Percentiles rank a stretch among this genome's conserved stretches.
Evolutionary conservation across 2,797 vertebrate species (phyloP).

Genomic region (Hippopotamyrus pictus): DNA sequence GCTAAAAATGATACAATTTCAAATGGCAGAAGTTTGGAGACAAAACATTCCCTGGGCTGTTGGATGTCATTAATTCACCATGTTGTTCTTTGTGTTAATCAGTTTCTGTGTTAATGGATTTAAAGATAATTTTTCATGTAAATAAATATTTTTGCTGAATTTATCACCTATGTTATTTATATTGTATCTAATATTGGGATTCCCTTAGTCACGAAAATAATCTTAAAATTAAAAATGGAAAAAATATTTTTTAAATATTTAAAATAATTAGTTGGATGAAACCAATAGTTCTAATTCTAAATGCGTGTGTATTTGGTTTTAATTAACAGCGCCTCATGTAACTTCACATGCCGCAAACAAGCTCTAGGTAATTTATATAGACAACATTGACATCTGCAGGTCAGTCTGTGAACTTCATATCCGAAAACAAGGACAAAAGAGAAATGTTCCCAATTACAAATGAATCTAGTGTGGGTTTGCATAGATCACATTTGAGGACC

Average conservation of each 20-base stretch:
- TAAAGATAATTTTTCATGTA: background rate
- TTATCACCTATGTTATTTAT: background rate
- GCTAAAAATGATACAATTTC: background rate
- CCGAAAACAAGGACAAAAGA: background rate
- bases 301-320: background rate
- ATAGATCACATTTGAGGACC: too few relatives aligned
- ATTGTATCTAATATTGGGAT: background rate
- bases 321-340: background rate
- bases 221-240: background rate
- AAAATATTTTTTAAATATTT: background rate
- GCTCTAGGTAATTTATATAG: background rate
- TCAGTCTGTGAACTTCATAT: slow-evolving; percentile 11
- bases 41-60: background rate
- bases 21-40: background rate
- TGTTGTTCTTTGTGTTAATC: background rate
- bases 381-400: slow-evolving; percentile 39
- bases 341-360: background rate
- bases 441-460: background rate
- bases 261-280: background rate
- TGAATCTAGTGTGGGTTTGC: background rate
- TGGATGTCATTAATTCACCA: background rate
- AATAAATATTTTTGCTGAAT: background rate
- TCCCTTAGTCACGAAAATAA: background rate
- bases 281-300: background rate
- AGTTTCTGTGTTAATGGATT: background rate